Evolutionary conservation across 1,140 invertebrate species (phyloP), one percentile per base, ranked within the genome.

Genomic region (Drosophila paulistorum): DNA sequence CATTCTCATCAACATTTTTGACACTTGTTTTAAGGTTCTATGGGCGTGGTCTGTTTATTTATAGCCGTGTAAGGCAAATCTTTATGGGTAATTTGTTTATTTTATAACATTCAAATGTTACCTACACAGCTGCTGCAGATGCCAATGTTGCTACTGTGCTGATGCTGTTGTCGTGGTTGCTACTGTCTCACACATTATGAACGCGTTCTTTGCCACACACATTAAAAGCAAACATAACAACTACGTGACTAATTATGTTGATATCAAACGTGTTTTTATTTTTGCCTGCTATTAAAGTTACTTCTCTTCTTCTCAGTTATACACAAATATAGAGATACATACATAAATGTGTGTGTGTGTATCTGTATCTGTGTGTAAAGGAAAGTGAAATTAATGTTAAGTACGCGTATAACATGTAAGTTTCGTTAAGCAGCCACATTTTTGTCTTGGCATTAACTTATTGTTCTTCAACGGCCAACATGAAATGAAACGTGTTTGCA

Each of bases 241-340:
- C 82, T 87, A 90, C 87, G 86, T 90, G 87, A 90, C 87, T 90
- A 90, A 90, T 90, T 90, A 90, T 83, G 78, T 83, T 90, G 80
- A 80, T 83, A 90, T 83, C 81, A 90, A 89, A 72, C 67, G 68
- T 78, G 54, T 71, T 71, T 68, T 66, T 62, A 65, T 63, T 41
- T 60, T 51, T 48, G 45, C 35, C 41, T 26, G 65, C 60, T 68
- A 71, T 79, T 82, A 68, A 75, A 68, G 68, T 68, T 70, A 26
- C 65, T 66, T 66, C n/a, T 66, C 61, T 80, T 48, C 55, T 73
- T 45, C 41, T 55, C 10, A 51, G 10, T 10, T 14, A 45, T 14
- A 45, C 13, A 42, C n/a, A n/a, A 6, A 42, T 13, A n/a, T 13
- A 48, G 7, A 48, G 6, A 48, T 9, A 48, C 9, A 20, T 7